Evolutionary conservation across 2,888 invertebrate genomes (phyloP).

Genomic region (Cheilosia variabilis): DNA sequence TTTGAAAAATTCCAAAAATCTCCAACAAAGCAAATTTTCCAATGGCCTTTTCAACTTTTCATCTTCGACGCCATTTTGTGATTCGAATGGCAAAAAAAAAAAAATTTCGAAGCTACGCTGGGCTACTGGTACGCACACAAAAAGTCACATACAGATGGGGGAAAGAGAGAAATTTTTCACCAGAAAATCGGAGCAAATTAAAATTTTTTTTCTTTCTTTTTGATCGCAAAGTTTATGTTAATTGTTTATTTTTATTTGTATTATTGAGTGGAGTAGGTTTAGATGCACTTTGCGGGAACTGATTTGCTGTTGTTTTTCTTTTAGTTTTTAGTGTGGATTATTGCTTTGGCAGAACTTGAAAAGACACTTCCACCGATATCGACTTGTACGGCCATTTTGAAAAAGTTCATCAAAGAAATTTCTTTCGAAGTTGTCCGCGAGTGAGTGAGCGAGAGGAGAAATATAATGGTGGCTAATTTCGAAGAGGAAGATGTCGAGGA

Average conservation of each 20-base stretch:
- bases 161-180: conserved; percentile 43
- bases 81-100: conserved; percentile 64
- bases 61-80: conserved; percentile 74
- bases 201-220: conserved; percentile 11
- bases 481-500: conserved; percentile 28
- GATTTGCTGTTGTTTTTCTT: conserved; percentile 38
- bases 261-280: conserved; percentile 9
- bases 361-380: conserved; percentile 65
- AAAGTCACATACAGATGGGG: conserved; percentile 20
- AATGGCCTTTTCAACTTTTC: conserved; percentile 69
- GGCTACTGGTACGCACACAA: conserved; percentile 43
- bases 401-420: conserved; percentile 46
- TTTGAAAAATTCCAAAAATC: conserved; percentile 70
- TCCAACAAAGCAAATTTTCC: conserved; percentile 73
- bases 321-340: conserved; percentile 46
- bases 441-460: conserved; percentile 35
- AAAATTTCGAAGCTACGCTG: conserved; percentile 64
- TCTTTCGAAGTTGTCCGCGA: conserved; percentile 42
- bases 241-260: conserved; percentile 5
- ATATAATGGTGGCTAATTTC: conserved; percentile 10
- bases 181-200: conserved; percentile 1
- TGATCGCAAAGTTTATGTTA: not conserved
- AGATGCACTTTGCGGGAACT: conserved; percentile 32
- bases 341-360: conserved; percentile 49
- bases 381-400: conserved; percentile 74